Evolutionary conservation across 2,888 invertebrate species (phyloP).

Genomic region (Malthinus flaveolus): DNA sequence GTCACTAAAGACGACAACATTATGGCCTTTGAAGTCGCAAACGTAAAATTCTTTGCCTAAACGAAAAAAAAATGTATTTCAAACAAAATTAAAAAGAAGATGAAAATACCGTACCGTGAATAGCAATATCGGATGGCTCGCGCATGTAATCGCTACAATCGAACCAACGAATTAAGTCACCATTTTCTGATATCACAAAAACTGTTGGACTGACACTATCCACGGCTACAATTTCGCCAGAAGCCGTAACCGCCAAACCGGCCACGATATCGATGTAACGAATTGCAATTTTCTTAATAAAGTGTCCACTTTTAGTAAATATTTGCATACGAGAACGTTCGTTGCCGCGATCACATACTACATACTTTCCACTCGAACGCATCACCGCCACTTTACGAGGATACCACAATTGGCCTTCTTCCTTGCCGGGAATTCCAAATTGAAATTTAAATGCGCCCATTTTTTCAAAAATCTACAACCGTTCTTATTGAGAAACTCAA

Average conservation of each 20-base stretch:
- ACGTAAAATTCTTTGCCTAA: slow-evolving; percentile 91
- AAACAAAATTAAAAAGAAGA: not conserved
- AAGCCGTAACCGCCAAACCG: slow-evolving; percentile 88
- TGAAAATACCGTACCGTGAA: slow-evolving; percentile 68
- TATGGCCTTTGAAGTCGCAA: slow-evolving; percentile 97
- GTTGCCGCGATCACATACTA: slow-evolving; percentile 97
- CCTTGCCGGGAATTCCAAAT: slow-evolving; percentile 93
- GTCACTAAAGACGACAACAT: slow-evolving; percentile 94
- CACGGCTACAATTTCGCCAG: slow-evolving; percentile 93
- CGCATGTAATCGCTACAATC: slow-evolving; percentile 98
- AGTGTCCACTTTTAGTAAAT: slow-evolving; percentile 93
- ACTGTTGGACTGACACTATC: slow-evolving; percentile 97
- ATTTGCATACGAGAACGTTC: slow-evolving; percentile 97
- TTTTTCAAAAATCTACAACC: slow-evolving; percentile 84
- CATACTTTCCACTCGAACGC: slow-evolving; percentile 84
- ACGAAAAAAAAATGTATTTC: slow-evolving; percentile 9
- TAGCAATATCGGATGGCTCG: slow-evolving; percentile 96
- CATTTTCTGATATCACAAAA: slow-evolving; percentile 89
- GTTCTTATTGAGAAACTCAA: slow-evolving; percentile 8
- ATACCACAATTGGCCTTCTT: slow-evolving; percentile 96
- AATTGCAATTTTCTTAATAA: slow-evolving; percentile 91
- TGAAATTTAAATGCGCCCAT: slow-evolving; percentile 90
- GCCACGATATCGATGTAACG: slow-evolving; percentile 90
- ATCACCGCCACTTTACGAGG: slow-evolving; percentile 94
- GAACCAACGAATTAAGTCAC: slow-evolving; percentile 93